Evolutionary conservation across 2,888 invertebrate species (phyloP), one percentile per base, ranked within the genome.

Genomic region (Nymphalis c-album): DNA sequence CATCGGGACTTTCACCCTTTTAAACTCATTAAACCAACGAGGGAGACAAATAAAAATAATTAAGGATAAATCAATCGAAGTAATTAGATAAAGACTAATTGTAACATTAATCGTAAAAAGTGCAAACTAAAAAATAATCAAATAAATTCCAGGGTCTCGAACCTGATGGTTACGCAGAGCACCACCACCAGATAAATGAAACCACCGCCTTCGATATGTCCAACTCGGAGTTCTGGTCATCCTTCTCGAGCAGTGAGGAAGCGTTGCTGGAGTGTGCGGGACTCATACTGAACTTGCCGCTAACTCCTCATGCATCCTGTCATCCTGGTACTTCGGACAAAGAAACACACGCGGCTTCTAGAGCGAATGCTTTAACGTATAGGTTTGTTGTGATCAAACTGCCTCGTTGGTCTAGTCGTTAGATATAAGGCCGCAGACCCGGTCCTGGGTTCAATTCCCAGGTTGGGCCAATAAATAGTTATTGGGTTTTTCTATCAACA

Each of bases 201-300:
- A 94, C 94, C 0, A 94, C 93, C 0, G 80, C 93, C 7, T 93
- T 95, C 75, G 96, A 96, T 78, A 94, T 94, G 87, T 95, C 95
- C 74, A 95, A 95, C 86, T 96, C 96, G 0, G 96, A 96, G 82
- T 96, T 95, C 86, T 96, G 95, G 95, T 96, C 96, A 0, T 96
- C 96, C 0, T 96, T 96, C 88, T 96, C 96, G 20, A 95, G 95
- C 81, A 96, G 96, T 57, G 96, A 96, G 79, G 96, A 96, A 79
- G 95, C 95, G 0, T 86, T 96, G 6, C 81, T 96, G 17, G 95
- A 95, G 76, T 96, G 96, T 75, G 95, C 94, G 45, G 96, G 96
- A 0, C 86, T 96, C 50, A 94, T 96, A 67, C 86, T 96, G 7
- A 96, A 95, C 82, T 86, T 96, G 46, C 96, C 96, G 0, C 83